Evolutionary conservation across 2,888 invertebrate species (phyloP).

Genomic region (Epinotia demarniana): DNA sequence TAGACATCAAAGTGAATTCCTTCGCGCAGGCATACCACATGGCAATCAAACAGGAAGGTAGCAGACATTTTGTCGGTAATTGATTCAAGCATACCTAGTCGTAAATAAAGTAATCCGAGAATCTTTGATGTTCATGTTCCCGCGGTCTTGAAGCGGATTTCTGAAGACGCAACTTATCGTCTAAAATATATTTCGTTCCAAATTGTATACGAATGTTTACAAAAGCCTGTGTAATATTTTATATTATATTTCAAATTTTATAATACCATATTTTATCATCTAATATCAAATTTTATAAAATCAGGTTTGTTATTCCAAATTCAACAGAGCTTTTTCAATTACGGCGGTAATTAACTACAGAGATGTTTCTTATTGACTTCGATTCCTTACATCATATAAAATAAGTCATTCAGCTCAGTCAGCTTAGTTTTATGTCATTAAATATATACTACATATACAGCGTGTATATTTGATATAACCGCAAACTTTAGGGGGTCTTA

Average conservation of each 20-base stretch:
- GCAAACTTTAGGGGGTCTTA: too few relatives aligned
- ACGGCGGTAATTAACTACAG: neutral
- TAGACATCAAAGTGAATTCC: slow-evolving; percentile 4
- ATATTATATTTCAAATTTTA: too few relatives aligned
- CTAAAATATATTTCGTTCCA: neutral
- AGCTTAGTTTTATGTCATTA: too few relatives aligned
- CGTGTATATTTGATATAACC: too few relatives aligned
- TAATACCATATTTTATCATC: too few relatives aligned
- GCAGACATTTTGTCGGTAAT: slow-evolving; percentile 22
- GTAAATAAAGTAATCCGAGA: slow-evolving; percentile 24
- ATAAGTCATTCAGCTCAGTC: too few relatives aligned
- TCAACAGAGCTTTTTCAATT: neutral
- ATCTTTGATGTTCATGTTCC: slow-evolving; percentile 18
- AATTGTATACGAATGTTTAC: neutral
- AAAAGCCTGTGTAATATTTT: neutral
- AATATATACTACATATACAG: too few relatives aligned
- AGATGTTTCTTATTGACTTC: neutral
- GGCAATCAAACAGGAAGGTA: slow-evolving; percentile 3
- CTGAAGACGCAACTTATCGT: neutral
- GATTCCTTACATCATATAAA: neutral
- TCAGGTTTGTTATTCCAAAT: neutral
- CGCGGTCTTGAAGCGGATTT: slow-evolving; percentile 6
- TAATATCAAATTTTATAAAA: too few relatives aligned
- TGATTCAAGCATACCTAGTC: slow-evolving; percentile 11
- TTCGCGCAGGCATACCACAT: neutral